A percentile compares a stretch with the other conserved stretches of the same genome.
Conservation (phyloP, 2,888 invertebrate species). For the Cephus rjabovi region DNA sequence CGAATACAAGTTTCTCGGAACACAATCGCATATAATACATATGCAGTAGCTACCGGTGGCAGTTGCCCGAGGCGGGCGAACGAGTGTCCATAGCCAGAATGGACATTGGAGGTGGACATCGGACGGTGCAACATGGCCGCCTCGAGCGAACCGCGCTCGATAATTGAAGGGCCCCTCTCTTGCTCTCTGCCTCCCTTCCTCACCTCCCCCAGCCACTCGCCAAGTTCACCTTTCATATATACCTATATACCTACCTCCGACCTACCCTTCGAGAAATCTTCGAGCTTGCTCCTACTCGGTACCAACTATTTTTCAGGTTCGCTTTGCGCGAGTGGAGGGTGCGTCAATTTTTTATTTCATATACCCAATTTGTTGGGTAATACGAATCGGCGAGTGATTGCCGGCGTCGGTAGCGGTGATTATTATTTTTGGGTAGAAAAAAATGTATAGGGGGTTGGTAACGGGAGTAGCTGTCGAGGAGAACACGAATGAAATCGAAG, state of each 20-base stretch:
- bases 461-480: not conserved
- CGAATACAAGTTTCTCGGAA: slow-evolving; percentile 60
- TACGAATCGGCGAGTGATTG: not conserved
- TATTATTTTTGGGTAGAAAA: not conserved
- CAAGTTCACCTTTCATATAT: not conserved
- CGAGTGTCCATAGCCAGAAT: slow-evolving; percentile 49
- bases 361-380: not conserved
- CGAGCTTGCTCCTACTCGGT: not conserved
- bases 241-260: not conserved
- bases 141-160: slow-evolving; percentile 53
- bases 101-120: slow-evolving; percentile 55
- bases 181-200: slow-evolving; percentile 23
- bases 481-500: not conserved
- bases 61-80: slow-evolving; percentile 42
- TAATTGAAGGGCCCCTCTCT: slow-evolving; percentile 55
- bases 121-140: slow-evolving; percentile 63
- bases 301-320: not conserved
- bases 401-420: not conserved
- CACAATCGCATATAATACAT: slow-evolving; percentile 66
- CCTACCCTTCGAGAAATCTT: not conserved
- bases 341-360: not conserved
- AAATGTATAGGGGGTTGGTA: not conserved
- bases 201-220: slow-evolving; percentile 15
- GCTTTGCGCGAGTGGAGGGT: not conserved
- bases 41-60: slow-evolving; percentile 57